Evolutionary conservation across 2,888 invertebrate genomes (phyloP), one percentile per base, ranked within the genome.

Genomic region (Pristionchus entomophagus): DNA sequence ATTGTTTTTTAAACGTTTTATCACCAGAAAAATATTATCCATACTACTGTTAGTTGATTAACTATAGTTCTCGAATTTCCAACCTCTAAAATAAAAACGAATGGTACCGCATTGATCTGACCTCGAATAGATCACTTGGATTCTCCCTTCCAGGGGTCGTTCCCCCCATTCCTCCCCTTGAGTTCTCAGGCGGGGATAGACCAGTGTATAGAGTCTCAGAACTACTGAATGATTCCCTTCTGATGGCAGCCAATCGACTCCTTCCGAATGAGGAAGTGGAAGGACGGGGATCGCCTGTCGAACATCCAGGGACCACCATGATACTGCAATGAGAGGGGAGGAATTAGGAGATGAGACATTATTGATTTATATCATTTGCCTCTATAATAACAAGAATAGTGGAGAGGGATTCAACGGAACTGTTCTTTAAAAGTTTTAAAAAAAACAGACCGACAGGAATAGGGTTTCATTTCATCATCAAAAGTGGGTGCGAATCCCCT

Each of bases 401-500:
- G n/a, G n/a, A n/a, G n/a, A n/a, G n/a, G n/a, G n/a, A n/a, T n/a
- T n/a, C n/a, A n/a, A n/a, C n/a, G n/a, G n/a, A n/a, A n/a, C n/a
- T n/a, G n/a, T n/a, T n/a, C n/a, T n/a, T 12, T 81, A 3, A 53
- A 81, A 26, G 56, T n/a, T 32, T 32, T 17, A 45, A 17, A 10
- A 83, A 62, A 62, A 32, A 19, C 82, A 10, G 59, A 90, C 91
- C 90, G 87, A 12, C 89, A 86, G 14, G 90, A 89, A 77, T 90
- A 92, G 51, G 88, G 89, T 84, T 92, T 92, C 89, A 91, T 91
- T 41, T 90, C 88, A n/a, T 93, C 92, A 41, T 87, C 85, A 86
- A 90, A 92, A 59, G 91, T 85, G 19, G 53, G 59, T 12, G 89
- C 86, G 41, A 87, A 87, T 84, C 87, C 87, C 0, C 90, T 88